Base-by-base conservation (phyloP, 1,140 invertebrate species). In the Drosophila lacteicornis region DNA sequence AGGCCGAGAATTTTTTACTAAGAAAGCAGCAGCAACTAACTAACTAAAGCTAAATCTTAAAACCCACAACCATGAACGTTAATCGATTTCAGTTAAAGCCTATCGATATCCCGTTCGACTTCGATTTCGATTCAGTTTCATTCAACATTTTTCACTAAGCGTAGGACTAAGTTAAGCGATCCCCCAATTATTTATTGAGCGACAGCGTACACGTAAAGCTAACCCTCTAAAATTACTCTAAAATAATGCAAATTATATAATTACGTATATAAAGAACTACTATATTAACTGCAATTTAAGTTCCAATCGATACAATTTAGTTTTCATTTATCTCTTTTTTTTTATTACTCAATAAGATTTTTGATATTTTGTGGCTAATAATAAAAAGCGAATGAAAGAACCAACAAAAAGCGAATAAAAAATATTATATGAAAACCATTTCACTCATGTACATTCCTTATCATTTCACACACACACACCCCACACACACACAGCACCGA, bases 281-380 rank as follows among this genome's bases (percentile, higher is more conserved):
- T 69, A 49, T 50, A 69, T 77, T 69, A 49, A 77, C 43, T 56
- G 75, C 74, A 91, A 88, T 91, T 91, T 91, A 91, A 91, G 88
- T 91, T 91, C 84, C 84, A 90, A 80, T 91, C 73, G 65, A 67
- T 84, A 87, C 59, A 70, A 50, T 80, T 81, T 79, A 86, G 71
- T 77, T 76, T 69, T 82, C 62, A 68, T 62, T 75, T 63, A 74
- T 69, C 51, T 62, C 75, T 76, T 76, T 65, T 61, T 61, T 62
- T 59, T 45, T 42, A 63, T 63, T 57, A 69, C 59, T 50, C 46
- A 42, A 45, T 69, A 69, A 69, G 66, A 67, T 45, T 69, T 59
- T 69, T 69, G 63, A 69, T 69, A 69, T 53, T 69, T 69, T 69
- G 67, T 69, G 67, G 67, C 66, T 69, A 53, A 69, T 51, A 43